Conservation (phyloP, 1,140 invertebrate species). For the Metaphire vulgaris region DNA sequence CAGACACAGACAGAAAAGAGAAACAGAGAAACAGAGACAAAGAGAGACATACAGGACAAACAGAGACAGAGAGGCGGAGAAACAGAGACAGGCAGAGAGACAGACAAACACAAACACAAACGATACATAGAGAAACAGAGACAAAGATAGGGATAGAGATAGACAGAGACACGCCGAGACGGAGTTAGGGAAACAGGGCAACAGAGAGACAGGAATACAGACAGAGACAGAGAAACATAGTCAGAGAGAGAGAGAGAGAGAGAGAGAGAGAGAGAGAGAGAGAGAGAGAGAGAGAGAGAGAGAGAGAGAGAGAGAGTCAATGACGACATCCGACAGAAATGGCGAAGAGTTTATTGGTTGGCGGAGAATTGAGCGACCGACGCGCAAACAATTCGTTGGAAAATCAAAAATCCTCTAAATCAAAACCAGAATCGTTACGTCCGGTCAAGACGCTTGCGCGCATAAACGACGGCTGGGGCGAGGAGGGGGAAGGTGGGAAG, state of each 20-base stretch:
- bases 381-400: too few relatives aligned
- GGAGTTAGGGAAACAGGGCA: neutral
- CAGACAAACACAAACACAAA: neutral
- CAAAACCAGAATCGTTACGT: too few relatives aligned
- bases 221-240: slow-evolving; percentile 18
- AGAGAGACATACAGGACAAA: neutral
- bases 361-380: too few relatives aligned
- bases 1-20: neutral
- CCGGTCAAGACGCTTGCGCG: too few relatives aligned
- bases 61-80: neutral
- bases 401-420: too few relatives aligned
- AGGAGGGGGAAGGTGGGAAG: too few relatives aligned
- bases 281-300: slow-evolving; percentile 22
- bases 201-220: slow-evolving; percentile 16
- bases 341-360: too few relatives aligned
- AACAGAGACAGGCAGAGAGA: neutral
- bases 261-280: slow-evolving; percentile 22
- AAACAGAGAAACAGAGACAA: neutral
- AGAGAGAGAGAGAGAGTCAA: slow-evolving; percentile 14
- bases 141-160: neutral
- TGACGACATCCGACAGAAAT: neutral
- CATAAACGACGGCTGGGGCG: too few relatives aligned
- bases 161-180: neutral
- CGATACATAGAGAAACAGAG: neutral
- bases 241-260: slow-evolving; percentile 21